Conservation (phyloP, 2,113 vertebrate genomes). For the Mungos mungo region DNA sequence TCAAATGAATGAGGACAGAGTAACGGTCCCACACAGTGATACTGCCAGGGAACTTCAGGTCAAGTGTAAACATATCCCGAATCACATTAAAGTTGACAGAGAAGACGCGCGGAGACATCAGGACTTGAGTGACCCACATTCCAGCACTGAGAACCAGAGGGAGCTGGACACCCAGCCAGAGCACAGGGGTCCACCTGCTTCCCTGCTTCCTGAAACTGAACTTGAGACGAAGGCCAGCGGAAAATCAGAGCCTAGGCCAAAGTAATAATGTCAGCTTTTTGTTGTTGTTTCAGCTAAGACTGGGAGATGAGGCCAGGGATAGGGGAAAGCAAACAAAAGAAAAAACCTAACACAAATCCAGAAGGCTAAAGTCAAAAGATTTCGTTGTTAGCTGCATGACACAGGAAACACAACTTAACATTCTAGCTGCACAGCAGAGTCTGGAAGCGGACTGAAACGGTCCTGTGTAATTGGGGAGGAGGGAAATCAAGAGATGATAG, state of each 20-base stretch:
- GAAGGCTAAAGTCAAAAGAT: neutral
- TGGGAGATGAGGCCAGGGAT: neutral
- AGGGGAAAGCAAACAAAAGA: neutral
- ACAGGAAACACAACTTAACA: neutral
- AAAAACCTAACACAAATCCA: neutral
- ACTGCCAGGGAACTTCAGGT: neutral
- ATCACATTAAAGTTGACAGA: neutral
- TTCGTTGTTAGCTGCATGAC: neutral
- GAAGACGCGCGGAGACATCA: neutral
- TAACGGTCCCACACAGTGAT: neutral
- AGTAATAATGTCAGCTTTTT: neutral
- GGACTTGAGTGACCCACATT: neutral
- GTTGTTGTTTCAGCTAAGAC: neutral
- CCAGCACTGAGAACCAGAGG: neutral
- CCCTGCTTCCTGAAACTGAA: conserved; percentile 7
- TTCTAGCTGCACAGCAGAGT: neutral
- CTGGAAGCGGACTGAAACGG: neutral
- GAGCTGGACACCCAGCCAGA: neutral
- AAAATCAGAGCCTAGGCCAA: neutral
- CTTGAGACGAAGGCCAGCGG: neutral
- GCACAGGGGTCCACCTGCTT: neutral
- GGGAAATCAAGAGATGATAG: neutral
- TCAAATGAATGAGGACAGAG: neutral
- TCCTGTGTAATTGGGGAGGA: neutral
- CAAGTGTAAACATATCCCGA: neutral